A percentile compares a stretch with the other conserved stretches of the same genome.
These are phyloP conservation scores for Geococcyx californianus DNA, from an alignment of 2,113 vertebrate genomes.

Conservation along the genomic window DNA sequence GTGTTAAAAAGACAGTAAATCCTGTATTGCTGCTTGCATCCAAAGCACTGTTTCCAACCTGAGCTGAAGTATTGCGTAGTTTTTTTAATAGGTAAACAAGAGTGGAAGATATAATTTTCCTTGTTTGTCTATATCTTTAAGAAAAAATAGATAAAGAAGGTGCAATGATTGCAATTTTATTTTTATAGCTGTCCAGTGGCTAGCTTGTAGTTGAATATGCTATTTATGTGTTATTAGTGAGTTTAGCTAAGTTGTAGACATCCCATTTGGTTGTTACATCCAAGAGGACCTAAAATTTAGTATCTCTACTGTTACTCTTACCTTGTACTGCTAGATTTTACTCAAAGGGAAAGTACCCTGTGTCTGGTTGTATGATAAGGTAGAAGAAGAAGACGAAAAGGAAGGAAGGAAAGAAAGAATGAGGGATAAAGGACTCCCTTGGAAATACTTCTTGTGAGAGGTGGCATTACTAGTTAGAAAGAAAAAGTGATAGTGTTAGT, in stretches of 20 bases:
- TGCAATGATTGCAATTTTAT: neutral
- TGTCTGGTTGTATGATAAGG: neutral
- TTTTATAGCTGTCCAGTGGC: neutral
- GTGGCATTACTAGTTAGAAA: neutral
- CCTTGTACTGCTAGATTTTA: neutral
- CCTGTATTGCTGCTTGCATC: neutral
- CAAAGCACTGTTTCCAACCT: neutral
- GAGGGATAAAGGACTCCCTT: rapidly evolving
- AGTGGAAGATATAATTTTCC: neutral
- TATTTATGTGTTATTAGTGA: neutral
- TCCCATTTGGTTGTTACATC: neutral
- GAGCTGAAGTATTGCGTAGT: neutral
- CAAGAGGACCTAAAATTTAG: neutral
- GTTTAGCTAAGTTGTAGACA: neutral
- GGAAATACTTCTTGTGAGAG: neutral
- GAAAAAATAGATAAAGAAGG: neutral
- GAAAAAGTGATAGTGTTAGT: neutral
- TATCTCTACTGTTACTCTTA: neutral
- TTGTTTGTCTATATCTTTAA: neutral
- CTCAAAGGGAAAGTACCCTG: neutral
- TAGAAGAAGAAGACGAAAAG: neutral
- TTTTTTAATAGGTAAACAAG: neutral
- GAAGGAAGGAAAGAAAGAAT: neutral
- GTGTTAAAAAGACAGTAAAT: neutral
- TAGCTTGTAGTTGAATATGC: neutral